A percentile compares a stretch with the other conserved stretches of the same genome.
phyloP scores from a whole-genome alignment of 2,113 vertebrate genomes.

The Dinomys branickii region DNA sequence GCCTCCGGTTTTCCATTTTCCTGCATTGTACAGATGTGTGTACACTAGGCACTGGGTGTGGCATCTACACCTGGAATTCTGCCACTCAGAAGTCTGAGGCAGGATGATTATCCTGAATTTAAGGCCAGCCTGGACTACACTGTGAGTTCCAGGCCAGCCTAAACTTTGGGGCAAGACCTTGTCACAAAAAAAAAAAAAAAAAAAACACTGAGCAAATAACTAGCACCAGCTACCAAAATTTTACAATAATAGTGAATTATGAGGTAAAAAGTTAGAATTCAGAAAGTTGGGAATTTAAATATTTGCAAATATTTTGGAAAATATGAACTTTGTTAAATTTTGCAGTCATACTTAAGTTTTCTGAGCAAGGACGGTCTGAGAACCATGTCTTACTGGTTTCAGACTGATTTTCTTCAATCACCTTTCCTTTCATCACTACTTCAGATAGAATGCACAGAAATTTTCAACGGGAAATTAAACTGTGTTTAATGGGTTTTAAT shows the following conservation, averaged over 20 bases:
- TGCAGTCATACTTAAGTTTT: neutral
- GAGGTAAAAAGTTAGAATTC: slow-evolving; percentile 33
- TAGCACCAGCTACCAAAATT: neutral
- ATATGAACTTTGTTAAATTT: neutral
- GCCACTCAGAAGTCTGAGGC: neutral
- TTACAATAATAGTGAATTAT: slow-evolving; percentile 5
- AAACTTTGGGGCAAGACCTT: neutral
- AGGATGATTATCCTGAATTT: neutral
- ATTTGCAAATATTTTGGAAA: slow-evolving; percentile 26
- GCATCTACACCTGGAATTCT: neutral
- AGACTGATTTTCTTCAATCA: neutral
- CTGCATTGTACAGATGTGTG: neutral
- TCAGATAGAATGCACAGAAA: slow-evolving; percentile 22
- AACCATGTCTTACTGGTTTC: neutral
- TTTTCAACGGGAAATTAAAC: neutral
- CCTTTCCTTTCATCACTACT: neutral
- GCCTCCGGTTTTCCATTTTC: neutral
- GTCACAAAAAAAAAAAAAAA: neutral
- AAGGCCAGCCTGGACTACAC: neutral
- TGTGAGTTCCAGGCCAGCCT: neutral
- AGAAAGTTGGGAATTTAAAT: slow-evolving; percentile 9
- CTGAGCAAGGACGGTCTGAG: neutral
- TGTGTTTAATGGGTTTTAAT: neutral
- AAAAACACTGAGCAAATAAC: neutral
- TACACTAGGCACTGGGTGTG: neutral